phyloP scores from a whole-genome alignment of 2,888 invertebrate species.

The Synergus itoensis region DNA sequence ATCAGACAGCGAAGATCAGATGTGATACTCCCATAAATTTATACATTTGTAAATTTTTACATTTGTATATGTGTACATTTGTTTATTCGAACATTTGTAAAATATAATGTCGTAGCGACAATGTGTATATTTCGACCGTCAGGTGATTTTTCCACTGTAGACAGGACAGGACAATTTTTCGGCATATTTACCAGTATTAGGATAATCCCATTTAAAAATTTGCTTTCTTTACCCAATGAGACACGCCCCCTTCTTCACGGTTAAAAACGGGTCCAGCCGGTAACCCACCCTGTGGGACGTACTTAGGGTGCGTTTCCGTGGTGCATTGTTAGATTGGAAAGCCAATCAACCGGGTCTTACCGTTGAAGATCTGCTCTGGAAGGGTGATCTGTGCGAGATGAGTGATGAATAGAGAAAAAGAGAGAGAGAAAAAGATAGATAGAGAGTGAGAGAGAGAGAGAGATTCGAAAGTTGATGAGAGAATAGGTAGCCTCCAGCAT shows the following conservation, averaged over 20 bases:
- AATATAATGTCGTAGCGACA: neutral
- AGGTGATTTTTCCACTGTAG: conserved; percentile 15
- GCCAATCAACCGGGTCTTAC: conserved; percentile 30
- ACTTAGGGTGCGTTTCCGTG: conserved; percentile 29
- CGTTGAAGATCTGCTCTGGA: conserved; percentile 31
- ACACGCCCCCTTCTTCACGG: conserved; percentile 36
- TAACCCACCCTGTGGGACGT: conserved; percentile 30
- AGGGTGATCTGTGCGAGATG: conserved; percentile 25
- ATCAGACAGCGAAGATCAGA: too few species aligned
- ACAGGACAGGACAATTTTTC: conserved; percentile 51
- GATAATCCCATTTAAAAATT: conserved; percentile 59
- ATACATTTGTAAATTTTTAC: too few species aligned
- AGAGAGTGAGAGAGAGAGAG: too few species aligned
- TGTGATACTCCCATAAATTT: too few species aligned
- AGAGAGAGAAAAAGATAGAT: too few species aligned
- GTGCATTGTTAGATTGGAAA: conserved; percentile 33
- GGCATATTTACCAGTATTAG: conserved; percentile 64
- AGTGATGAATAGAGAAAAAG: conserved; percentile 19
- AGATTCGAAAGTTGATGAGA: conserved; percentile 35
- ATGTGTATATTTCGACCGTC: neutral
- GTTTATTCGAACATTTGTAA: neutral
- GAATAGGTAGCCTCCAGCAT: conserved; percentile 32
- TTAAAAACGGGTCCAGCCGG: conserved; percentile 16
- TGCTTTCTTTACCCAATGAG: conserved; percentile 47
- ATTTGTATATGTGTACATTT: neutral